phyloP scores from a whole-genome alignment of 2,113 vertebrate species.

The Myocastor coypus region DNA sequence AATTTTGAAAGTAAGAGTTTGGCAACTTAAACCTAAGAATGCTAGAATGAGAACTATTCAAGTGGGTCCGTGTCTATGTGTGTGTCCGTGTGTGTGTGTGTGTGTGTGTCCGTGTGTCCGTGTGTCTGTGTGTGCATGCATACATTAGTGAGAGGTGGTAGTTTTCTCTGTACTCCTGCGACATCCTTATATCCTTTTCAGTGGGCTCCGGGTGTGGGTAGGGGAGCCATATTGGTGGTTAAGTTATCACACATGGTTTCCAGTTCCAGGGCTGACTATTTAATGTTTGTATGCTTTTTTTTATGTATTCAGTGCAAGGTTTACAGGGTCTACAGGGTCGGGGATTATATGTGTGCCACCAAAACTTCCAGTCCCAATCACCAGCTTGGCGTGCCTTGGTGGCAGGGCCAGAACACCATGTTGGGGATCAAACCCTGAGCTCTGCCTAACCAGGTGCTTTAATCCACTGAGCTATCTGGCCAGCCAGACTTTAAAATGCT shows the following conservation, averaged over 20 bases:
- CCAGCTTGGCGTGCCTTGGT: too few relatives aligned
- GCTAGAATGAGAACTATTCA: not conserved
- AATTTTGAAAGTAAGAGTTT: constrained; percentile 14
- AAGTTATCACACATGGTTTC: not conserved
- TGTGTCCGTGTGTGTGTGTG: not conserved
- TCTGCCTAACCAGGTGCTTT: too few relatives aligned
- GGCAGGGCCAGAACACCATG: too few relatives aligned
- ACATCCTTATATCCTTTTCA: not conserved
- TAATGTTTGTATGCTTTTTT: not conserved
- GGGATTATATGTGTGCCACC: too few relatives aligned
- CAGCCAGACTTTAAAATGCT: too few relatives aligned
- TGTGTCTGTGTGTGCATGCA: not conserved
- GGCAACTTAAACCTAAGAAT: not conserved
- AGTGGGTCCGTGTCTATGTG: too few relatives aligned
- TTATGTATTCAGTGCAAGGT: too few relatives aligned
- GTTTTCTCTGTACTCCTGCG: not conserved
- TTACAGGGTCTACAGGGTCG: too few relatives aligned
- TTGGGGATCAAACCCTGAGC: too few relatives aligned
- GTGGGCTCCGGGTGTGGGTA: not conserved
- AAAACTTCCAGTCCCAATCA: too few relatives aligned
- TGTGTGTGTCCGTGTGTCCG: not conserved
- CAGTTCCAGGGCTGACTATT: not conserved
- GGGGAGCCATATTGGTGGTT: not conserved
- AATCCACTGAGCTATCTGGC: too few relatives aligned
- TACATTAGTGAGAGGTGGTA: not conserved